Evolutionary conservation across 2,797 vertebrate genomes (phyloP).

Genomic region (Vespertilio murinus): DNA sequence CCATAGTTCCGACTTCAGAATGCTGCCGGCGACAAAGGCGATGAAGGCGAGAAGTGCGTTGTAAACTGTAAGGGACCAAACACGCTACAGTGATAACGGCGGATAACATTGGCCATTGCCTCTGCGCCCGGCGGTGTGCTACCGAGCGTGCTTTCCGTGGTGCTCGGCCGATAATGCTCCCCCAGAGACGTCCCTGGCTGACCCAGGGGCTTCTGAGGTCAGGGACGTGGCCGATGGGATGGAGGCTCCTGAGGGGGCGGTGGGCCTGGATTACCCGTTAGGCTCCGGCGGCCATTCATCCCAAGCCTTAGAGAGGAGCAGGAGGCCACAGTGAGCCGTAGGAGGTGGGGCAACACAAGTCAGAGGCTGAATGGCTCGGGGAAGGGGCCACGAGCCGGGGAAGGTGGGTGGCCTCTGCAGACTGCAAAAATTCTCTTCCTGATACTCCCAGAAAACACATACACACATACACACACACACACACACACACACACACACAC

Average conservation of each 20-base stretch:
- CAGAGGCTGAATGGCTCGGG: accelerated
- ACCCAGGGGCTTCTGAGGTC: background rate
- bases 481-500: too few species aligned
- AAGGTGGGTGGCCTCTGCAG: background rate
- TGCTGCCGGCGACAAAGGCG: background rate
- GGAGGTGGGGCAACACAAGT: background rate
- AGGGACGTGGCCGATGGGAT: background rate
- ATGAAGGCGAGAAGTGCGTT: background rate
- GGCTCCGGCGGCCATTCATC: background rate
- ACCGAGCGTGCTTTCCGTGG: background rate
- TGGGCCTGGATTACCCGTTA: background rate
- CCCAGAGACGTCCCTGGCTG: background rate
- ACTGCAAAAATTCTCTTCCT: background rate
- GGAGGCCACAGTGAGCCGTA: background rate
- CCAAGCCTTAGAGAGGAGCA: background rate
- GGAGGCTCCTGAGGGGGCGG: background rate
- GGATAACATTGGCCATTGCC: accelerated
- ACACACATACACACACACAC: too few species aligned
- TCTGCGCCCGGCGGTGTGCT: accelerated
- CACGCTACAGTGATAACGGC: background rate
- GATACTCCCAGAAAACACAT: background rate
- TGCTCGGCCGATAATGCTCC: background rate
- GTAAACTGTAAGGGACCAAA: background rate
- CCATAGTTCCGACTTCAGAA: background rate
- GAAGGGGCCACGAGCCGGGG: background rate